These are phyloP conservation scores for Icerya purchasi DNA, from an alignment of 2,888 invertebrate genomes.

Conservation along the genomic window DNA sequence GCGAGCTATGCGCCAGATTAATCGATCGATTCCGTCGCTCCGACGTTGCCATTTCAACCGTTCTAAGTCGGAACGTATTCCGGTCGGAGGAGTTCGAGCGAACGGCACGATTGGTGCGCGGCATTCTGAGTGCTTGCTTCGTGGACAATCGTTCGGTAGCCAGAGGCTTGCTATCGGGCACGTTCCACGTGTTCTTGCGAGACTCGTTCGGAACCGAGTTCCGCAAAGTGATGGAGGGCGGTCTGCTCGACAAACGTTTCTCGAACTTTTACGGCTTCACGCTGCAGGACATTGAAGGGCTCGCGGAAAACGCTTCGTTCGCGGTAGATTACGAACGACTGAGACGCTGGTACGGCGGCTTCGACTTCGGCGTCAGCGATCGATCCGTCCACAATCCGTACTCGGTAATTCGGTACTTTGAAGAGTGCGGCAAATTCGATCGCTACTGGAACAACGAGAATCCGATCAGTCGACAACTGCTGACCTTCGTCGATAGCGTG, in stretches of 20 bases:
- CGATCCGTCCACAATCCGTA: background rate
- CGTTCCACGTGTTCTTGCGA: background rate
- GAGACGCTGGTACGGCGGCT: background rate
- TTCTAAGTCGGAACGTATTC: background rate
- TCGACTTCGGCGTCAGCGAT: background rate
- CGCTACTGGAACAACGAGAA: no score
- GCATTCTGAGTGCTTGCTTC: background rate
- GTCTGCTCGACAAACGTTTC: background rate
- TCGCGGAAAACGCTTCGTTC: background rate
- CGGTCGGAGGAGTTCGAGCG: background rate
- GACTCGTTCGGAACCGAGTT: background rate
- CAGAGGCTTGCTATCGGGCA: background rate
- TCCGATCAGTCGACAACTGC: background rate
- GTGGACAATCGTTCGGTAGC: background rate
- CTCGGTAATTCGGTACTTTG: background rate
- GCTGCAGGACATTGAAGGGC: background rate
- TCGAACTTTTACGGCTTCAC: background rate
- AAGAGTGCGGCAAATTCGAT: background rate
- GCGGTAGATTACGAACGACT: background rate
- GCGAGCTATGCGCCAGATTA: background rate
- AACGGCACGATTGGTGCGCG: background rate
- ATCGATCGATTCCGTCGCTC: background rate
- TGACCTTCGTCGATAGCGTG: background rate
- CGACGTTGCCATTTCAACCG: background rate
- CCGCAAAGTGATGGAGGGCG: background rate